A percentile compares a stretch with the other conserved stretches of the same genome.
These are phyloP conservation scores for Nothoprocta perdicaria DNA, from an alignment of 2,113 vertebrate species.

Conservation along the genomic window DNA sequence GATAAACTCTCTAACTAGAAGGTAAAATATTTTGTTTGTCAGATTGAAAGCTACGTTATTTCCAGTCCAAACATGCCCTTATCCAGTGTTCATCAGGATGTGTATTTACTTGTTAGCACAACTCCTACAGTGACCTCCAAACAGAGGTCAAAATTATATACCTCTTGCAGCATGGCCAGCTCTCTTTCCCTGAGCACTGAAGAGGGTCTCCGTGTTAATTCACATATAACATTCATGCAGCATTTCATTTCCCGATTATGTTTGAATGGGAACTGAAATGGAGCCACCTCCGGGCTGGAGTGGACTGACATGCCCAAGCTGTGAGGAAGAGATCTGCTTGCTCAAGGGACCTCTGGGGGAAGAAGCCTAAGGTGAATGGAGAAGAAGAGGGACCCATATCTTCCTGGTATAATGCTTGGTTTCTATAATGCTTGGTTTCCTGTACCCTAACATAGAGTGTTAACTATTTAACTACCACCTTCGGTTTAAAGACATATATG, in stretches of 20 bases:
- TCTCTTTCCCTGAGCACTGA: not conserved
- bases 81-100: not conserved
- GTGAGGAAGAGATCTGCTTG: not conserved
- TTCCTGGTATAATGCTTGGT: not conserved
- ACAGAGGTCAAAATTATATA: not conserved
- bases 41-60: not conserved
- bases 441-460: not conserved
- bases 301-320: fast-evolving
- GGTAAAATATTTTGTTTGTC: not conserved
- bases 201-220: not conserved
- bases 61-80: not conserved
- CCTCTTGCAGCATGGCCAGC: not conserved
- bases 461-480: not conserved
- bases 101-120: not conserved
- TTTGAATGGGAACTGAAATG: not conserved
- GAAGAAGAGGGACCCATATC: not conserved
- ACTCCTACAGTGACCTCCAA: not conserved
- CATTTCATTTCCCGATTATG: not conserved
- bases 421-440: not conserved
- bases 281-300: not conserved
- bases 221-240: not conserved
- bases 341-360: not conserved
- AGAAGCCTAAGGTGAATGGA: not conserved
- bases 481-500: not conserved
- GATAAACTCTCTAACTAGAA: not conserved